phyloP scores from a whole-genome alignment of 2,888 invertebrate genomes.

The Heliconius ismenius region DNA sequence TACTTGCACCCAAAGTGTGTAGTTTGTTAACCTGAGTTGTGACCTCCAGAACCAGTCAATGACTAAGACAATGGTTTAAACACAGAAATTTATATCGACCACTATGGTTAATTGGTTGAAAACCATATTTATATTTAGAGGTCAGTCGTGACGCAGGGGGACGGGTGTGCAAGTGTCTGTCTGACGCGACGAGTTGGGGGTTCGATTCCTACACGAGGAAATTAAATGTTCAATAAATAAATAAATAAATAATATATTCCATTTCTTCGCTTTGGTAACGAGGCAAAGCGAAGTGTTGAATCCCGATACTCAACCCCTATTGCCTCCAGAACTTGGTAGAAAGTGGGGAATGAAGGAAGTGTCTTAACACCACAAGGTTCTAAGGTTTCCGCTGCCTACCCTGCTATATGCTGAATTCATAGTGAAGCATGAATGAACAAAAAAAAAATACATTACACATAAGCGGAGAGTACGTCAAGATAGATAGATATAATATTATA shows the following conservation, averaged over 20 bases:
- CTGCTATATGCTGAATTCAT: too few species aligned
- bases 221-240: background rate
- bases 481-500: too few species aligned
- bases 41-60: conserved; percentile 23
- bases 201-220: background rate
- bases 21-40: conserved; percentile 17
- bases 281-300: too few species aligned
- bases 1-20: conserved; percentile 7
- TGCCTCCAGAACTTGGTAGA: too few species aligned
- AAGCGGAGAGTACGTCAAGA: too few species aligned
- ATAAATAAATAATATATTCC: too few species aligned
- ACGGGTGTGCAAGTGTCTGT: background rate
- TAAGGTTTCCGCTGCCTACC: background rate
- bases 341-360: too few species aligned
- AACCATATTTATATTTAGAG: background rate
- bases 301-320: too few species aligned
- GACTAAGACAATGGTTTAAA: conserved; percentile 9
- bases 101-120: background rate
- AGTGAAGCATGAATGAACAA: background rate
- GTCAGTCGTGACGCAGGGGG: background rate
- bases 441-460: background rate
- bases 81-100: background rate
- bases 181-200: background rate
- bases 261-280: too few species aligned
- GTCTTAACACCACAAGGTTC: background rate